Evolutionary conservation across 1,140 invertebrate species (phyloP).

Genomic region (Eufriesea mexicana): DNA sequence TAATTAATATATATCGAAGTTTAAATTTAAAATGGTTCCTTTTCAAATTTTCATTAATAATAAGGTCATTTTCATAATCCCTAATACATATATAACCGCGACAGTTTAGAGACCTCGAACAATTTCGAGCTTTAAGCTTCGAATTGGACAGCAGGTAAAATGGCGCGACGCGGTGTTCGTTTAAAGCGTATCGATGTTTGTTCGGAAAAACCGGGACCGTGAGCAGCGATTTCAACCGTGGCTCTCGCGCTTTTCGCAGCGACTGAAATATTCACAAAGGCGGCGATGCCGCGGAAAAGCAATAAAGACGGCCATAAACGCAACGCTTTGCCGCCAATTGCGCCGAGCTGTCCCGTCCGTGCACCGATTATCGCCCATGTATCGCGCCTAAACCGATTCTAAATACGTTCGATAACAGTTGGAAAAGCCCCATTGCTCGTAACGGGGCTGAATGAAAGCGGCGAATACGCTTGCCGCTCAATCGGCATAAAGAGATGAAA

Average conservation of each 20-base stretch:
- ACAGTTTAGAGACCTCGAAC: too few species aligned
- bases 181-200: background rate
- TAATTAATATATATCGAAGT: too few species aligned
- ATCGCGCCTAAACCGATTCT: constrained; percentile 16
- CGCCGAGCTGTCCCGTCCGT: constrained; percentile 2
- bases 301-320: constrained; percentile 51
- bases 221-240: constrained; percentile 40
- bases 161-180: background rate
- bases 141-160: background rate
- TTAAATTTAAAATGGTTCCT: too few species aligned
- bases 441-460: constrained; percentile 37
- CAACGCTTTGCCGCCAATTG: constrained; percentile 35
- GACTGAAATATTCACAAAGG: constrained; percentile 53
- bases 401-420: constrained; percentile 22
- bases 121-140: too few species aligned
- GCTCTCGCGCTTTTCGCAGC: constrained; percentile 11
- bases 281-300: background rate
- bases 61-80: too few species aligned
- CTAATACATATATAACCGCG: too few species aligned
- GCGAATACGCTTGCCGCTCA: background rate
- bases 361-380: constrained; percentile 40
- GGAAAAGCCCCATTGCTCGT: constrained; percentile 21
- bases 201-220: constrained; percentile 51
- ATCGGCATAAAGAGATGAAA: background rate
- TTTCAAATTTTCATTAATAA: too few species aligned